Evolutionary conservation across 1,140 invertebrate species (phyloP), one percentile per base, ranked within the genome.

Genomic region (Hyphantria cunea): DNA sequence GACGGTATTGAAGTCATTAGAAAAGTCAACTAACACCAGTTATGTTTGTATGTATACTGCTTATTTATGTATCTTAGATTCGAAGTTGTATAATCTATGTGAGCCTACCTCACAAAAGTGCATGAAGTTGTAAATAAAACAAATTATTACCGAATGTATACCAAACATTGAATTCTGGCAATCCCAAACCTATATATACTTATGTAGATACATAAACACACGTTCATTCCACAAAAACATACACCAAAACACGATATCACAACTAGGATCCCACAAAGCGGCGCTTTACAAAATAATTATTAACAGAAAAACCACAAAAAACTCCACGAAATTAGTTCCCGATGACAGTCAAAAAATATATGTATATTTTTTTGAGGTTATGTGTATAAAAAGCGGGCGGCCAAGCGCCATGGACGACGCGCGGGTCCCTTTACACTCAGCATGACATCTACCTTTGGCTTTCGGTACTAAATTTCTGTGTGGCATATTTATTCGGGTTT

Each of bases 301-400:
- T 70, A 78, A 76, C 66, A 78, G 78, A 78, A 82, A 83, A 83
- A 83, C 74, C 59, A 85, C 75, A 84, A 85, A 86, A 80, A 86
- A 82, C 73, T 61, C 64, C 68, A 66, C 78, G 72, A 89, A 89
- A 89, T 89, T 87, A 89, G 86, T 87, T 89, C 84, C 83, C 86
- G 86, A 89, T 89, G 84, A 89, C 84, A 89, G 84, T 81, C 80
- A 78, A 89, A 82, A 89, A 86, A 84, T 79, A 78, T 80, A 74
- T 83, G 74, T 82, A 74, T 72, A 68, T 64, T 68, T 72, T 76
- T 78, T 82, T 64, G 60, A 56, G 56, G 52, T 67, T 62, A 58
- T 63, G 64, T 56, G 45, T 64, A 66, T 69, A 76, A 80, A 80
- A 84, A 80, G 80, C 56, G 50, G 45, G 17, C 49, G 47, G 45